These are phyloP conservation scores for Cenopis cana DNA, from an alignment of 2,888 invertebrate species.

Conservation along the genomic window DNA sequence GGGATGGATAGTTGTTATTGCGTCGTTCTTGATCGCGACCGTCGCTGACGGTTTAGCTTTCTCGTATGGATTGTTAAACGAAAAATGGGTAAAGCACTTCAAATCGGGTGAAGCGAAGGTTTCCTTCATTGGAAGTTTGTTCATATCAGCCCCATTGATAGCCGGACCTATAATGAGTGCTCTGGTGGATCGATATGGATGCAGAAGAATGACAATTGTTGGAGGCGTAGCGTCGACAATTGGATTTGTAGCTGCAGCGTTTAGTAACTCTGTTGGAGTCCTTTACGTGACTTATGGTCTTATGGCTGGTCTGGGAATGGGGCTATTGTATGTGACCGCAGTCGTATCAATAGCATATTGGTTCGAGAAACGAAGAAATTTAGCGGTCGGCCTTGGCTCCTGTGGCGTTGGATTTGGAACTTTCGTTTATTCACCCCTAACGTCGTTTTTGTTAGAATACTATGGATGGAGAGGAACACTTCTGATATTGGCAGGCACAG, in stretches of 20 bases:
- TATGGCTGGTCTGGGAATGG: slow-evolving; percentile 93
- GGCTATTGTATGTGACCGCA: slow-evolving; percentile 94
- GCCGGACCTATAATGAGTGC: slow-evolving; percentile 94
- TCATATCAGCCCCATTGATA: slow-evolving; percentile 94
- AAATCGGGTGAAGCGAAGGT: slow-evolving; percentile 92
- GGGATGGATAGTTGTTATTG: slow-evolving; percentile 96
- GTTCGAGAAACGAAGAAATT: slow-evolving; percentile 94
- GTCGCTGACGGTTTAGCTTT: slow-evolving; percentile 97
- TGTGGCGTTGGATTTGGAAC: slow-evolving; percentile 96
- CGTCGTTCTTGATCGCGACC: slow-evolving; percentile 93
- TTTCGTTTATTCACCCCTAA: slow-evolving; percentile 94
- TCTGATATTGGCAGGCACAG: slow-evolving; percentile 91
- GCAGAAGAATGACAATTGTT: slow-evolving; percentile 89
- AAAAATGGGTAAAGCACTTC: slow-evolving; percentile 91
- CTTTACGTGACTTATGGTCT: slow-evolving; percentile 94
- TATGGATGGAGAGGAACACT: slow-evolving; percentile 94
- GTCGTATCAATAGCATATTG: slow-evolving; percentile 97
- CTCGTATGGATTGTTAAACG: slow-evolving; percentile 95
- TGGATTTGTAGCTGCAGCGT: slow-evolving; percentile 91
- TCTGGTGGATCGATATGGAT: slow-evolving; percentile 93
- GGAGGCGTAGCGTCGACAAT: slow-evolving; percentile 89
- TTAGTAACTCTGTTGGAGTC: slow-evolving; percentile 89
- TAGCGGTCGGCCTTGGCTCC: slow-evolving; percentile 94
- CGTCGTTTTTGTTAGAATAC: slow-evolving; percentile 89
- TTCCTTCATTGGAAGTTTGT: slow-evolving; percentile 94